Conservation (phyloP, 1,140 invertebrate genomes). For the Scaptomyza pallida region DNA sequence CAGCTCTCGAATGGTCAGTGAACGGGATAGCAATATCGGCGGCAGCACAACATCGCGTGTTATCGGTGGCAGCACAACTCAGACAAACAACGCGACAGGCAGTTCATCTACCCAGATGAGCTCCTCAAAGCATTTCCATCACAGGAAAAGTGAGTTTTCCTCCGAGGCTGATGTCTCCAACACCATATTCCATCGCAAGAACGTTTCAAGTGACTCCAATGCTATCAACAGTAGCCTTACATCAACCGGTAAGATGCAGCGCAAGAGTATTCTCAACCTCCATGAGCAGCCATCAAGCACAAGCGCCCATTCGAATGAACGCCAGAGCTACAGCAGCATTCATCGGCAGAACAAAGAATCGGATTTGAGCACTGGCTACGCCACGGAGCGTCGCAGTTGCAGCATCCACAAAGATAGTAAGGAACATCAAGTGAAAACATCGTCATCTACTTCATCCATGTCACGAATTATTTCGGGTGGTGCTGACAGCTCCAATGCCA, state of each 20-base stretch:
- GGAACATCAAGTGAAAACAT: constrained; percentile 64
- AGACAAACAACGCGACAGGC: constrained; percentile 28
- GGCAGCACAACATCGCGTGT: constrained; percentile 14
- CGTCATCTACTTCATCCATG: constrained; percentile 58
- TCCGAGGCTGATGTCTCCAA: constrained; percentile 90
- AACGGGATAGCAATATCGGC: constrained; percentile 8
- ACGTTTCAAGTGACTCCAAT: constrained; percentile 75
- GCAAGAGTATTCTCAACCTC: constrained; percentile 91
- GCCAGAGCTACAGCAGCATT: constrained; percentile 90
- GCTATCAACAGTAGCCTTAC: constrained; percentile 86
- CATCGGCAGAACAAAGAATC: constrained; percentile 87
- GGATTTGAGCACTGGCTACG: constrained; percentile 53
- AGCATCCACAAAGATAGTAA: constrained; percentile 88
- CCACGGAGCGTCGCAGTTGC: constrained; percentile 87
- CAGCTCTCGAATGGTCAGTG: constrained; percentile 3
- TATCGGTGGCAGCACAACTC: constrained; percentile 21
- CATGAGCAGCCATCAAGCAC: constrained; percentile 86
- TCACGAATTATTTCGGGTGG: constrained; percentile 67
- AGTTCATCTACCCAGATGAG: constrained; percentile 37
- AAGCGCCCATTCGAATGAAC: constrained; percentile 84
- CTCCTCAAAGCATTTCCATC: constrained; percentile 83
- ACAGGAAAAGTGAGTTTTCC: constrained; percentile 89
- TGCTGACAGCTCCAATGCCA: constrained; percentile 28
- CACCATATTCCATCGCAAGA: constrained; percentile 90
- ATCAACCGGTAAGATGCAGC: constrained; percentile 90